phyloP scores from a whole-genome alignment of 2,888 invertebrate species.

The Ditula angustiorana region DNA sequence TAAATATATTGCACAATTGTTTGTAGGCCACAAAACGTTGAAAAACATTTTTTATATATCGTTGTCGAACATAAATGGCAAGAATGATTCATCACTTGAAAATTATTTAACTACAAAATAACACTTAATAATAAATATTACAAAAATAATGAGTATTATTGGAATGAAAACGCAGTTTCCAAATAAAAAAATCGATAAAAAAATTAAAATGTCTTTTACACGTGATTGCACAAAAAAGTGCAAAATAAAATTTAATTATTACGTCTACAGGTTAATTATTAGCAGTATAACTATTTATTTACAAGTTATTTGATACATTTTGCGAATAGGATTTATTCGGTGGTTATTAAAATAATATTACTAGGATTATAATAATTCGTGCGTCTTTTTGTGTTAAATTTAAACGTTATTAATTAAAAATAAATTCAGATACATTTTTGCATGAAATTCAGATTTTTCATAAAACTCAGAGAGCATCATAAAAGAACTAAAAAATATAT shows the following conservation, averaged over 20 bases:
- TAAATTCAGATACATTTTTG: not conserved
- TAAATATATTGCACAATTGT: constrained; percentile 61
- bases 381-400: not conserved
- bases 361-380: not conserved
- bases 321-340: constrained; percentile 19
- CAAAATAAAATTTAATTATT: constrained; percentile 22
- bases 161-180: constrained; percentile 58
- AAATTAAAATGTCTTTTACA: constrained; percentile 45
- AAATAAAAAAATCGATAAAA: constrained; percentile 31
- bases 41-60: constrained; percentile 47
- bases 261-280: constrained; percentile 11
- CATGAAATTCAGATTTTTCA: not conserved
- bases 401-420: not conserved
- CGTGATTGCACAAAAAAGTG: constrained; percentile 44
- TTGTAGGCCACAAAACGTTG: constrained; percentile 55
- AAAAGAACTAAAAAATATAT: too few relatives aligned
- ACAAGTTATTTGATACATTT: constrained; percentile 31
- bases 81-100: constrained; percentile 48
- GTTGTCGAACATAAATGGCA: constrained; percentile 61
- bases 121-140: constrained; percentile 41
- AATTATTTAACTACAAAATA: constrained; percentile 44
- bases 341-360: constrained; percentile 23
- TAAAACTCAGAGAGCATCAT: too few relatives aligned
- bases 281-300: constrained; percentile 31
- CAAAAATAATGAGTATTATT: constrained; percentile 59